Evolutionary conservation across 2,797 vertebrate genomes (phyloP).

Genomic region (Poeciliopsis paucimaculata): DNA sequence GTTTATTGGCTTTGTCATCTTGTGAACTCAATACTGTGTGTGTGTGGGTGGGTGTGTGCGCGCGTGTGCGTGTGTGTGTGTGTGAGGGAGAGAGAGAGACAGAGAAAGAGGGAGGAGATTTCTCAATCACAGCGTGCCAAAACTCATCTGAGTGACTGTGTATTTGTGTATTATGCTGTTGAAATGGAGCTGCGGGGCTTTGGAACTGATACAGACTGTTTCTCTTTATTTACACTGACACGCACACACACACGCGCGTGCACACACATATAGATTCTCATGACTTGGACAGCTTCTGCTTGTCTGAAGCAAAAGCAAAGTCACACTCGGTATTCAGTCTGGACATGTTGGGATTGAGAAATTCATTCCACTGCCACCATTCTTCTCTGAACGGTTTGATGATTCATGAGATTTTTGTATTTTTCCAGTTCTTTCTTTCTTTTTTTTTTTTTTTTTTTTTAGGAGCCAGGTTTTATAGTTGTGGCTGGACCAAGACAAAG

Average conservation of each 20-base stretch:
- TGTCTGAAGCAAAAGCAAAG: slow-evolving; percentile 45
- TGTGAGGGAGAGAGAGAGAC: too few relatives aligned
- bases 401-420: slow-evolving; percentile 35
- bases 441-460: not conserved
- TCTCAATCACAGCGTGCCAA: slow-evolving; percentile 34
- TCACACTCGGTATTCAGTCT: slow-evolving; percentile 46
- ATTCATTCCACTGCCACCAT: slow-evolving; percentile 22
- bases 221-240: slow-evolving; percentile 41
- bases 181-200: slow-evolving; percentile 53
- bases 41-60: slow-evolving; percentile 6
- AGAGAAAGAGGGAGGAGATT: slow-evolving; percentile 18
- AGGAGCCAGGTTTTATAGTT: not conserved
- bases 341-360: slow-evolving; percentile 62
- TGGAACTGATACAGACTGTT: slow-evolving; percentile 48
- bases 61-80: not conserved
- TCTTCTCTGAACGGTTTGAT: slow-evolving; percentile 10
- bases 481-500: not conserved
- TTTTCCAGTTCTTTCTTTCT: not conserved
- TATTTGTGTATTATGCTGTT: slow-evolving; percentile 43
- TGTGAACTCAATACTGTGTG: not conserved
- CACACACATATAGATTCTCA: not conserved
- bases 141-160: slow-evolving; percentile 38
- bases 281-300: slow-evolving; percentile 50
- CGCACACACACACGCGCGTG: not conserved
- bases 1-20: slow-evolving; percentile 26